A percentile compares a stretch with the other conserved stretches of the same genome.
Evolutionary conservation across 1,140 invertebrate species (phyloP).

Genomic region (Drosophila repleta): DNA sequence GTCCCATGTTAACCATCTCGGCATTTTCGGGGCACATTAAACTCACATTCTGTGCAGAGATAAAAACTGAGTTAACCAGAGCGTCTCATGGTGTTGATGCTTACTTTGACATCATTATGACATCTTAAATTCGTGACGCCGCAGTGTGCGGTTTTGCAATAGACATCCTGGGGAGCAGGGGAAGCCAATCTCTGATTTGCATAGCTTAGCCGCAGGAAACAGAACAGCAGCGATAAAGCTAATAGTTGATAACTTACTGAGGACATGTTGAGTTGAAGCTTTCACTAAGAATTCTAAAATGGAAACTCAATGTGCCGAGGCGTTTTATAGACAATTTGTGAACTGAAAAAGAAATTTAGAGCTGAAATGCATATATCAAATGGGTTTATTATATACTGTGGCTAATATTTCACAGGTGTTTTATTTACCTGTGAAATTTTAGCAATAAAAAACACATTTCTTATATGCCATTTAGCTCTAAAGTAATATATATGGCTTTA

Average conservation of each 20-base stretch:
- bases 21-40: background rate
- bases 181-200: background rate
- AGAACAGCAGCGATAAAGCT: background rate
- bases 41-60: conserved; percentile 21
- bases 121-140: conserved; percentile 26
- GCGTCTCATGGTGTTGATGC: background rate
- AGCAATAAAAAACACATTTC: too few species aligned
- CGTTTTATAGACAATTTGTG: conserved; percentile 9
- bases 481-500: too few species aligned
- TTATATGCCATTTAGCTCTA: too few species aligned
- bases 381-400: too few species aligned
- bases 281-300: background rate
- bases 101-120: background rate
- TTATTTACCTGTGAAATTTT: too few species aligned
- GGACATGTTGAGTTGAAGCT: conserved; percentile 11
- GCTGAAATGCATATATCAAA: too few species aligned
- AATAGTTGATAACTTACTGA: background rate
- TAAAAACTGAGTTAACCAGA: background rate
- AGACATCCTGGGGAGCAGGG: background rate
- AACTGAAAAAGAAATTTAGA: background rate
- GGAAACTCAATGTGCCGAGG: too few species aligned
- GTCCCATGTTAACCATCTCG: background rate
- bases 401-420: too few species aligned
- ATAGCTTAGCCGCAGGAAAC: too few species aligned
- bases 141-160: conserved; percentile 37